These are phyloP conservation scores for Babyrousa celebensis DNA, from an alignment of 2,797 vertebrate genomes.

Conservation along the genomic window DNA sequence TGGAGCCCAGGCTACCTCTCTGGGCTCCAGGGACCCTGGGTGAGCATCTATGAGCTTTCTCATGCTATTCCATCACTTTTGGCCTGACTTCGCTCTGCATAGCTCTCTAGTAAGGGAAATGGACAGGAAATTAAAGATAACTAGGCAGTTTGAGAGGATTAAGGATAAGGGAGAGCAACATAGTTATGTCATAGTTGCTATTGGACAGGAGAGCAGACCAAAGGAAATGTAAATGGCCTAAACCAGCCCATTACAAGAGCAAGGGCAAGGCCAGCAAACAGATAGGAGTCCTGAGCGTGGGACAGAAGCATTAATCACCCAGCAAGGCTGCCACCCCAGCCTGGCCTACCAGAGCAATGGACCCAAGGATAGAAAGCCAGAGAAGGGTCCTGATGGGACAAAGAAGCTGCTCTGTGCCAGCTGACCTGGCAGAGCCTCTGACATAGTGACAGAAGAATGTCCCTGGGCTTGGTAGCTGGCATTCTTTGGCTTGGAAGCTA, in stretches of 20 bases:
- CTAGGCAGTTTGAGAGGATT: constrained; percentile 89
- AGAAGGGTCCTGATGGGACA: background rate
- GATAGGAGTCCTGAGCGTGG: constrained; percentile 62
- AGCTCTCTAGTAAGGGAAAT: constrained; percentile 84
- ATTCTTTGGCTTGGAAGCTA: background rate
- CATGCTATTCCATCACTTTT: constrained; percentile 40
- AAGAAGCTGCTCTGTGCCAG: background rate
- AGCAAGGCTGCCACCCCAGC: background rate
- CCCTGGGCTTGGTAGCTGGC: background rate
- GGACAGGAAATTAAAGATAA: constrained; percentile 91
- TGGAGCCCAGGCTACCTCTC: constrained; percentile 29
- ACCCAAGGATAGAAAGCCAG: background rate
- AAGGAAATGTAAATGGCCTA: constrained; percentile 88
- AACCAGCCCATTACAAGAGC: constrained; percentile 87
- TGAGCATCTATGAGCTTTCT: constrained; percentile 54
- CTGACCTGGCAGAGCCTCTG: constrained; percentile 15
- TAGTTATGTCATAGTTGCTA: constrained; percentile 89
- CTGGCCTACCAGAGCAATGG: background rate
- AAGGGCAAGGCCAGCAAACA: constrained; percentile 77
- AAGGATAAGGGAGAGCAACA: constrained; percentile 89
- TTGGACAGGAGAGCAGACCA: constrained; percentile 82
- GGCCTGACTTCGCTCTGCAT: constrained; percentile 65
- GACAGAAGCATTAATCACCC: constrained; percentile 69
- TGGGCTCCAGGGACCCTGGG: background rate
- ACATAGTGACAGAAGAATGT: background rate